Evolutionary conservation across 2,888 invertebrate genomes (phyloP), one percentile per base, ranked within the genome.

Genomic region (Euzophera pinguis): DNA sequence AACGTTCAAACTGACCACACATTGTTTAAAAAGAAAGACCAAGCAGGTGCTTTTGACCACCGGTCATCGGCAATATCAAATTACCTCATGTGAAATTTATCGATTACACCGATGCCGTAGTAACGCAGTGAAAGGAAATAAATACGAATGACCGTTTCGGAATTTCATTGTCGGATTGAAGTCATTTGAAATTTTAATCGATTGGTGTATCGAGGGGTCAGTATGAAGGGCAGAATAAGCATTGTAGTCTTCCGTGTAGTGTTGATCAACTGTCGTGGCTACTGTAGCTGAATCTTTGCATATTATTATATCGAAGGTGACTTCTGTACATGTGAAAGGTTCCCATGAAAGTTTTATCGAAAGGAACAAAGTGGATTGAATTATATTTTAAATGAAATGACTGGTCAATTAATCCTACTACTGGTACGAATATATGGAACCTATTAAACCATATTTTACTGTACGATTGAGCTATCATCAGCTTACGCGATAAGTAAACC

Each of bases 41-140:
- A 63, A 59, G 75, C 85, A 85, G 85, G 84, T 84, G 85, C 59
- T n/a, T n/a, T n/a, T 87, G 88, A 84, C 84, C 88, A 82, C 76
- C 76, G 87, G 86, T 88, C 86, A 84, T 65, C 68, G 60, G 64
- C 69, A 69, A 72, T 84, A 82, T 88, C 86, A 69, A 69, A 72
- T 88, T 84, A 81, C 85, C 62, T 69, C 75, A 81, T 82, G 83
- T 74, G 79, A 81, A 84, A 84, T 83, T 80, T 84, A 85, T 82
- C 65, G 81, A 69, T 59, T 62, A 63, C 76, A 83, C 78, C 68
- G 60, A 63, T 77, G 83, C 78, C 68, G 60, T 9, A 69, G 85
- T 86, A 84, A 84, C 83, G 72, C 79, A 62, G 83, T 81, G 67
- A 62, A 54, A 63, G 59, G 64, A 55, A 65, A 63, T 56, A 52